Evolutionary conservation across 2,888 invertebrate genomes (phyloP).

Genomic region (Netelia fuscicornis): DNA sequence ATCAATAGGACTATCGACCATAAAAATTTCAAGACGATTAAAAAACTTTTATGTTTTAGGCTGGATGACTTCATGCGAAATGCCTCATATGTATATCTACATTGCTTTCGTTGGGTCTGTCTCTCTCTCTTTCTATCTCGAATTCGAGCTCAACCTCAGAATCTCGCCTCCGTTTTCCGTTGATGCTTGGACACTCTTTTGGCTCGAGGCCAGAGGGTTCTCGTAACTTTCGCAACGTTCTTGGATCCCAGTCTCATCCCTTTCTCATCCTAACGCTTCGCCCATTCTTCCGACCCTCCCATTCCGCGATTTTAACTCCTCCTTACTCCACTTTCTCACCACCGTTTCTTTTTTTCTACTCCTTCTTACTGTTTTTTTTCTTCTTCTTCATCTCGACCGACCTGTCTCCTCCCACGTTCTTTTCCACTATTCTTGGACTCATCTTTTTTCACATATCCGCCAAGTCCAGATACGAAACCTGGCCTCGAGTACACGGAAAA

Average conservation of each 20-base stretch:
- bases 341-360: constrained; percentile 40
- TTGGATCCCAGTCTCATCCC: constrained; percentile 68
- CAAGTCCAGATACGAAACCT: constrained; percentile 58
- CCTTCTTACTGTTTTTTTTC: constrained; percentile 27
- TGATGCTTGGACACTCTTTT: constrained; percentile 70
- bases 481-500: neutral
- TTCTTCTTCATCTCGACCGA: constrained; percentile 34
- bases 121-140: constrained; percentile 26
- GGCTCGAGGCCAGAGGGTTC: constrained; percentile 70
- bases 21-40: too few species aligned
- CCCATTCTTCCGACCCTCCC: constrained; percentile 59
- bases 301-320: constrained; percentile 66
- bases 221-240: constrained; percentile 69
- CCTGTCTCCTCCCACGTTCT: constrained; percentile 22
- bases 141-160: constrained; percentile 35
- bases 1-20: too few species aligned
- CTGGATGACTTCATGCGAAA: too few species aligned
- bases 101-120: constrained; percentile 17
- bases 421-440: constrained; percentile 19
- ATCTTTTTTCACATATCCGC: constrained; percentile 55
- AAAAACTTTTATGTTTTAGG: too few species aligned
- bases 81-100: neutral
- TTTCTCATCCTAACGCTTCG: constrained; percentile 54
- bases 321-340: constrained; percentile 56
- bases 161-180: constrained; percentile 28